Evolutionary conservation across 1,140 invertebrate species (phyloP), one percentile per base, ranked within the genome.

Genomic region (Chironomus tepperi): DNA sequence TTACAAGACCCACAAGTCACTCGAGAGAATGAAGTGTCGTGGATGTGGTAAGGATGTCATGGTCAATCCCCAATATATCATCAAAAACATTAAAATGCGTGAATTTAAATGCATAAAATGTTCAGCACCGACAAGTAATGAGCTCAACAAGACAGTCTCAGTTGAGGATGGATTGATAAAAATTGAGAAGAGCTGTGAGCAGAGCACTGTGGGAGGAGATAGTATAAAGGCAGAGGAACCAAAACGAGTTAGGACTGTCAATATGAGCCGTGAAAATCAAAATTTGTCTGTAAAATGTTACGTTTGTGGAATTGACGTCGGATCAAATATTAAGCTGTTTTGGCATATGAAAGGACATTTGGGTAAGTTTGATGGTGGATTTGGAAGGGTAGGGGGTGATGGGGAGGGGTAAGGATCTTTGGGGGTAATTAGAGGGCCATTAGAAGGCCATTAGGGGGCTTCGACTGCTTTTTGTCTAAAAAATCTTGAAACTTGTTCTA

Each of bases 81-180:
- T 57, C 5, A 57, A 57, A 57, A 57, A 57, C n/a, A n/a, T 57
- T 5, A 57, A 57, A 57, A 57, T 57, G 12, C 7, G 47, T 0
- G 47, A 57, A 57, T 57, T 57, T n/a, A 57, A 57, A 57, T 57
- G 47, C 47, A 57, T 57, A 12, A 57, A 57, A 57, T 57, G 47
- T 15, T 5, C 5, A 1, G 47, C 5, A 57, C 8, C 5, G 5
- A n/a, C 5, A 15, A 15, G n/a, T 12, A 57, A n/a, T 57, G 47
- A 57, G 15, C 47, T 57, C 5, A 34, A 34, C 5, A 2, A 1
- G 24, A 5, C 1, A 34, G 5, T 34, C 5, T 34, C 24, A 34
- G 1, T 34, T 34, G 24, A 5, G 5, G 5, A 34, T 34, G 24
- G 5, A 34, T 34, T 34, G 1, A 34, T 34, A 2, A 34, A 34